Evolutionary conservation across 2,797 vertebrate genomes (phyloP), one percentile per base, ranked within the genome.

Genomic region (Oreortyx pictus): DNA sequence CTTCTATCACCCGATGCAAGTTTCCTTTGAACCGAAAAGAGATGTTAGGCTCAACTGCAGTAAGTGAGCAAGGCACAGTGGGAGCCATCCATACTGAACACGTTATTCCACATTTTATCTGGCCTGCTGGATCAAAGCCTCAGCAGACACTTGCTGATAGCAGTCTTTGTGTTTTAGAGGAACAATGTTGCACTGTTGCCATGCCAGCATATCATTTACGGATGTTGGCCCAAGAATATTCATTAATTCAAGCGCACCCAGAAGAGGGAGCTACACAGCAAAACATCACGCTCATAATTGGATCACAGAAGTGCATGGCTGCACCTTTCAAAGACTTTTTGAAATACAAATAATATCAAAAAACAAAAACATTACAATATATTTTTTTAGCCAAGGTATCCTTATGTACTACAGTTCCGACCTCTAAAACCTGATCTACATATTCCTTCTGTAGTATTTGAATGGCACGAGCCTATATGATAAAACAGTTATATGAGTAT

Each of bases 181-280:
- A 93, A 65, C 35, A 86, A 11, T 31, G 27, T 31, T 33, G 67
- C 52, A 59, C 8, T n/a, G 47, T 62, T 43, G 49, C 14, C 72
- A 68, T 13, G 37, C 14, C 66, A 60, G 52, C 31, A n/a, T 7
- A 1, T 24, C 52, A 75, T 23, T 49, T 24, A 66, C 0, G 1
- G 49, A 25, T 6, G 43, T 9, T 82, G 59, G 76, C 76, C 62
- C 39, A n/a, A 29, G 57, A 85, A 44, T 9, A 25, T 44, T 75
- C 35, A 39, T n/a, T 24, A 70, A 50, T 4, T 18, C 46, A 75
- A 75, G 52, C 62, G 73, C 59, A 92, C 59, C 95, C 95, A 96
- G 92, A 89, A 96, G 95, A 95, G 92, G 96, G 96, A 93, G 93
- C 93, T 82, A 44, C 18, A 86, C 4, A 89, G 82, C 88, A 92